Conservation (phyloP, 2,797 vertebrate species). For the Kryptolebias ocellatus region DNA sequence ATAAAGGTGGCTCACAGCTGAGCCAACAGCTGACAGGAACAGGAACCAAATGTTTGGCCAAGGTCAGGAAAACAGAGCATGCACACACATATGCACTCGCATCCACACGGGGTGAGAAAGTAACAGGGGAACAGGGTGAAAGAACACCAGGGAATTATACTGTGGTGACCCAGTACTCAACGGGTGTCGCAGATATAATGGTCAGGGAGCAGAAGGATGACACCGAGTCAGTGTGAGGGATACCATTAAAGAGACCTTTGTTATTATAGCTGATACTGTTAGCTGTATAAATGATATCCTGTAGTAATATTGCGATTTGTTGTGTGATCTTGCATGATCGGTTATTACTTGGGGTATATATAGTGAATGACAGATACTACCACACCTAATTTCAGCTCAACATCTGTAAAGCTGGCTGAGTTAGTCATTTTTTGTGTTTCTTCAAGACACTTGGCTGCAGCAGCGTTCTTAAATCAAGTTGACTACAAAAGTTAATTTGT, state of each 20-base stretch:
- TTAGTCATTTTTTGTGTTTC: too few species aligned
- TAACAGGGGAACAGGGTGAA: conserved; percentile 49
- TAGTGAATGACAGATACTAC: too few species aligned
- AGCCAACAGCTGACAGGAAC: conserved; percentile 79
- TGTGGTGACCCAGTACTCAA: conserved; percentile 31
- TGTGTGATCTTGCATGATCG: not conserved
- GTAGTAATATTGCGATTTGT: not conserved
- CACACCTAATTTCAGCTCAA: too few species aligned
- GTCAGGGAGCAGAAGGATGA: conserved; percentile 36
- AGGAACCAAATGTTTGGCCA: conserved; percentile 71
- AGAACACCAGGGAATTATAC: conserved; percentile 38
- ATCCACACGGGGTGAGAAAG: conserved; percentile 26
- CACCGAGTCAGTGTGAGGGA: conserved; percentile 6
- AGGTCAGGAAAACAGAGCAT: conserved; percentile 63
- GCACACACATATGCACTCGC: conserved; percentile 13
- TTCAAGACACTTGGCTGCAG: too few species aligned
- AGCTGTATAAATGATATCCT: conserved; percentile 27
- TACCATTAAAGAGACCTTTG: conserved; percentile 4
- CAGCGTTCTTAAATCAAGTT: too few species aligned
- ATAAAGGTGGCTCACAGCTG: conserved; percentile 72
- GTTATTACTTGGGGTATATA: too few species aligned
- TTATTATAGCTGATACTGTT: conserved; percentile 38
- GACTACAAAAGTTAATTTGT: too few species aligned
- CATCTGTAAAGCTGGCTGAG: too few species aligned
- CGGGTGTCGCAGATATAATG: conserved; percentile 21